These are phyloP conservation scores for Lysiphlebus fabarum DNA, from an alignment of 1,140 invertebrate genomes.

Conservation along the genomic window DNA sequence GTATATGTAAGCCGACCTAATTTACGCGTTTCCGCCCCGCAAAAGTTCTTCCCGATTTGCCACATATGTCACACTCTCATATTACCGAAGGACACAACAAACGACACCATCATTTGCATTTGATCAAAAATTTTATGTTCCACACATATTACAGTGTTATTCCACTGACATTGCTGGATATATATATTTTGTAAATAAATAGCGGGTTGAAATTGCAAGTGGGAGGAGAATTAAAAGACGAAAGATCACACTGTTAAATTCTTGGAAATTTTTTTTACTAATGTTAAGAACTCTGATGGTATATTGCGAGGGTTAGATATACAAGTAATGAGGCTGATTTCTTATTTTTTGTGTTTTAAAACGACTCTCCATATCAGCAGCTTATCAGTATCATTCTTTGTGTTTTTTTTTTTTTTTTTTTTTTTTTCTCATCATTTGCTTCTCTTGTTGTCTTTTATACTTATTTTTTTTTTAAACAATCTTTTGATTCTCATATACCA, in stretches of 20 bases:
- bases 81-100: constrained; percentile 10
- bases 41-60: not conserved
- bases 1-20: constrained; percentile 3
- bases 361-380: constrained; percentile 37
- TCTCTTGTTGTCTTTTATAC: not conserved
- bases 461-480: not conserved
- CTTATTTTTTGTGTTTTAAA: constrained; percentile 49
- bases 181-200: constrained; percentile 9
- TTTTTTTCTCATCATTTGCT: constrained; percentile 19
- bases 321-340: constrained; percentile 53
- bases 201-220: constrained; percentile 46
- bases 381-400: constrained; percentile 45
- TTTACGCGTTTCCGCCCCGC: constrained; percentile 8
- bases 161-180: too few species aligned
- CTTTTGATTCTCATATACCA: not conserved
- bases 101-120: constrained; percentile 27
- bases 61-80: not conserved
- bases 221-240: constrained; percentile 13
- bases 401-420: constrained; percentile 22
- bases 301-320: constrained; percentile 36
- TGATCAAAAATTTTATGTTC: not conserved
- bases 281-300: too few species aligned
- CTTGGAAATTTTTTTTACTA: not conserved
- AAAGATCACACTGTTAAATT: not conserved
- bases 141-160: too few species aligned